These are phyloP conservation scores for Nyctereutes procyonoides DNA, from an alignment of 2,113 vertebrate species.

Conservation along the genomic window DNA sequence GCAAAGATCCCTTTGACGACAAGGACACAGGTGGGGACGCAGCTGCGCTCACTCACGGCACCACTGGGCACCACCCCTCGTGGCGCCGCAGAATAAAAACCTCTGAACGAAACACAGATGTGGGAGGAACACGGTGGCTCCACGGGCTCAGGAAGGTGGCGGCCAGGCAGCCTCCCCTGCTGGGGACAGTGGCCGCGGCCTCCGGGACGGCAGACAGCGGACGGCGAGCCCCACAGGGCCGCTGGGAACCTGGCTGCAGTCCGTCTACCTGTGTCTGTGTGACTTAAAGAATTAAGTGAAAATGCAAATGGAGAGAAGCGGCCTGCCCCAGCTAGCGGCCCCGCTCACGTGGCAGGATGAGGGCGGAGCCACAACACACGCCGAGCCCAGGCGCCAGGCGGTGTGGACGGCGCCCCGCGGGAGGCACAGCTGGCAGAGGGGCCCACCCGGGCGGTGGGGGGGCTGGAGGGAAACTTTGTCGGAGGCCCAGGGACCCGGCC, in stretches of 20 bases:
- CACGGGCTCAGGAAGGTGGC: rapidly evolving
- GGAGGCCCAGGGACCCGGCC: neutral
- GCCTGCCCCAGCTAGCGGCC: neutral
- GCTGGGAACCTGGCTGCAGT: neutral
- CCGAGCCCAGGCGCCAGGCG: neutral
- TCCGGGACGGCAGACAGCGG: no score
- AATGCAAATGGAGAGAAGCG: neutral
- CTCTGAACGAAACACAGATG: neutral
- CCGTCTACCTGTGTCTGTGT: neutral
- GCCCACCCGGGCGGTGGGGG: no score
- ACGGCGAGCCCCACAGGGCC: neutral
- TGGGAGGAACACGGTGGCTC: neutral
- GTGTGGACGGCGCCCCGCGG: neutral
- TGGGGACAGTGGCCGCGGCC: neutral
- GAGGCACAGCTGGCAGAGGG: neutral
- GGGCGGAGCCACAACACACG: neutral
- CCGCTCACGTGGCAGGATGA: neutral
- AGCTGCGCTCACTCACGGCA: rapidly evolving
- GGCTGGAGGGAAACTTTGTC: neutral
- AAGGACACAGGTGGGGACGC: neutral
- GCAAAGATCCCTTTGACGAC: neutral
- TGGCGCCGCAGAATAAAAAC: neutral
- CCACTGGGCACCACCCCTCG: neutral
- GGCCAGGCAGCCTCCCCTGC: neutral
- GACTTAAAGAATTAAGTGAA: neutral